These are phyloP conservation scores for Poeciliopsis retropinna DNA, from an alignment of 2,113 vertebrate species.

Conservation along the genomic window DNA sequence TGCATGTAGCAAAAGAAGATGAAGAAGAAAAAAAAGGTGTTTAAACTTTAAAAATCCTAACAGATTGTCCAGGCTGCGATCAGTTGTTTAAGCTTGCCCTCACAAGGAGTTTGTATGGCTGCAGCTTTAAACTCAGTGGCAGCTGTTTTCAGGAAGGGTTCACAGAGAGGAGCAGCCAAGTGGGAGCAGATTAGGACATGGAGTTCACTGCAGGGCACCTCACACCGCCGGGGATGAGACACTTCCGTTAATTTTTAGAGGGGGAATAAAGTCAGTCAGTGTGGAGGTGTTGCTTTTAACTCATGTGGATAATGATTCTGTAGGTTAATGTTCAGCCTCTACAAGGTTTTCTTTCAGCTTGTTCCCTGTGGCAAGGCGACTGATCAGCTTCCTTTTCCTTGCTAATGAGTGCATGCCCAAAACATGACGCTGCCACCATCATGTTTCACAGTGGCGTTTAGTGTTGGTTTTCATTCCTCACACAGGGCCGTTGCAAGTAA, in stretches of 20 bases:
- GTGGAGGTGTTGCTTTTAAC: neutral
- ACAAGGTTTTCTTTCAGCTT: neutral
- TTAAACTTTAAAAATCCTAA: neutral
- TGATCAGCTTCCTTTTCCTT: neutral
- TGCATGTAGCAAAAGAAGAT: neutral
- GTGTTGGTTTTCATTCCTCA: too few relatives aligned
- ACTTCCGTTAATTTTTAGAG: neutral
- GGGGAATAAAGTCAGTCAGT: neutral
- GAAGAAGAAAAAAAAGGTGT: neutral
- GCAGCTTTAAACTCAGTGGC: constrained; percentile 1
- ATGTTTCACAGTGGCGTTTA: neutral
- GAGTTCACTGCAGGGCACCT: neutral
- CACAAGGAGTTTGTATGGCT: neutral
- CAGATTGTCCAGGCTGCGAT: neutral
- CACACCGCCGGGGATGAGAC: neutral
- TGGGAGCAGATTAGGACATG: neutral
- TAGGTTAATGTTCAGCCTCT: neutral
- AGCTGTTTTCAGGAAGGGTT: constrained; percentile 5
- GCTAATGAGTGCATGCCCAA: neutral
- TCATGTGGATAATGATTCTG: neutral
- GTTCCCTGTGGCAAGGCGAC: neutral
- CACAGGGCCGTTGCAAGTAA: too few relatives aligned
- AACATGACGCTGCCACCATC: neutral
- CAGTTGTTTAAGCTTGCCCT: neutral
- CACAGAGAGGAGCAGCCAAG: neutral